Percentiles rank a stretch among this genome's conserved stretches.
These are phyloP conservation scores for Mythimna albipuncta DNA, from an alignment of 2,888 invertebrate species.

Conservation along the genomic window DNA sequence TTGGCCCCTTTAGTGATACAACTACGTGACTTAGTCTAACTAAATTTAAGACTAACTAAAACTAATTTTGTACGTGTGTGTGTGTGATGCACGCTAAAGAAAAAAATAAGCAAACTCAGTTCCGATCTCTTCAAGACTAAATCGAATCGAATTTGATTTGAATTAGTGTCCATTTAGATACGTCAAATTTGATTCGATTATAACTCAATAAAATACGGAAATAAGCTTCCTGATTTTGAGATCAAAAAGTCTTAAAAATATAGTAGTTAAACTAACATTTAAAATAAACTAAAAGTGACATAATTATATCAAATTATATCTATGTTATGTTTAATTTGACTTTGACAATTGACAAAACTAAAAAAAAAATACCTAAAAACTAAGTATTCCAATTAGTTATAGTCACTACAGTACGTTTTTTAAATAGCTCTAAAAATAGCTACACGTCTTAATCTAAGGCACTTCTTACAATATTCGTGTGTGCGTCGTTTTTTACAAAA, in stretches of 20 bases:
- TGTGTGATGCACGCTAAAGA: slow-evolving; percentile 57
- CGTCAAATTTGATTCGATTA: background rate
- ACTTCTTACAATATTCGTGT: slow-evolving; percentile 71
- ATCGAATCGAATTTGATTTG: slow-evolving; percentile 2
- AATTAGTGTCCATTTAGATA: background rate
- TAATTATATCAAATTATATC: slow-evolving; percentile 17
- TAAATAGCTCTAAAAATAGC: slow-evolving; percentile 68
- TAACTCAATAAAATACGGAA: background rate
- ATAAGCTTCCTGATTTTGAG: slow-evolving; percentile 28
- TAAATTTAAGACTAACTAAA: slow-evolving; percentile 48
- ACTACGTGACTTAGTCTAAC: slow-evolving; percentile 73
- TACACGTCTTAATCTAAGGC: slow-evolving; percentile 73
- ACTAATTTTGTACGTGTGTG: slow-evolving; percentile 58
- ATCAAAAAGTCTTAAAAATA: slow-evolving; percentile 26
- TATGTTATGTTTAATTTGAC: slow-evolving; percentile 7
- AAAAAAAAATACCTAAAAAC: slow-evolving; percentile 26
- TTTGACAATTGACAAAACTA: slow-evolving; percentile 15
- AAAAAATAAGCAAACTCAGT: slow-evolving; percentile 30
- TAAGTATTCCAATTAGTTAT: slow-evolving; percentile 22
- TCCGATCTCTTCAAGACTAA: background rate
- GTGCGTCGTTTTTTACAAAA: slow-evolving; percentile 67
- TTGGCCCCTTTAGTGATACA: slow-evolving; percentile 85
- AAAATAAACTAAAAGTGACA: slow-evolving; percentile 36
- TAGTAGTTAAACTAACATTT: slow-evolving; percentile 41
- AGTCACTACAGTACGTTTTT: slow-evolving; percentile 54